Conservation (phyloP, 2,797 vertebrate genomes). For the Trichosurus vulpecula region DNA sequence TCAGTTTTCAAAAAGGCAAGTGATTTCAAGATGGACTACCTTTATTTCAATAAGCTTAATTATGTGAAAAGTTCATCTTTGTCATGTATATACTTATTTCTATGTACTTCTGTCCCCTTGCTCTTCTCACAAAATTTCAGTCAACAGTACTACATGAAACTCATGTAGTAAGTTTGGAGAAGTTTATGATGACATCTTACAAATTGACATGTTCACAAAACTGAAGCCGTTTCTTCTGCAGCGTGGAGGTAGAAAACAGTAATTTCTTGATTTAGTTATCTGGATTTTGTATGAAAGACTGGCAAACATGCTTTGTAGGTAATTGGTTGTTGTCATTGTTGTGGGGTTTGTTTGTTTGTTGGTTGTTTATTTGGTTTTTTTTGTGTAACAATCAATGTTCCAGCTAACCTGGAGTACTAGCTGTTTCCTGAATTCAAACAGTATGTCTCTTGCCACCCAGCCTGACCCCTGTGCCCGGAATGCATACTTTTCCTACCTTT, state of each 20-base stretch:
- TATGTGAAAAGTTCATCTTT: not conserved
- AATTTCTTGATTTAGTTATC: not conserved
- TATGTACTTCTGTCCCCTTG: not conserved
- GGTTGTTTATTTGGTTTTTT: too few relatives aligned
- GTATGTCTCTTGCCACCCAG: too few relatives aligned
- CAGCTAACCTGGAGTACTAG: too few relatives aligned
- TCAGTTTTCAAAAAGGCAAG: not conserved
- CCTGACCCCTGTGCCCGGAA: too few relatives aligned
- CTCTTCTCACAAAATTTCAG: not conserved
- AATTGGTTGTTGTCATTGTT: too few relatives aligned
- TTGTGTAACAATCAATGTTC: too few relatives aligned
- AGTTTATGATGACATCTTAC: not conserved
- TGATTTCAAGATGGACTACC: not conserved
- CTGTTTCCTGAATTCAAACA: too few relatives aligned
- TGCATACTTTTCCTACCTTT: too few relatives aligned
- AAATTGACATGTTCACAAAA: not conserved
- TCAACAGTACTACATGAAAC: not conserved
- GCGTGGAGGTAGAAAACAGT: not conserved
- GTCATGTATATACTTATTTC: not conserved
- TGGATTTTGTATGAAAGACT: not conserved
- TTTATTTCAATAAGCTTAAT: not conserved
- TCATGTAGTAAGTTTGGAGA: too few relatives aligned
- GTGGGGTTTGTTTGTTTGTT: too few relatives aligned
- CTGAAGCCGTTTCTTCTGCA: not conserved
- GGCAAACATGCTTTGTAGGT: too few relatives aligned